Percentiles rank a stretch among this genome's conserved stretches.
Conservation (phyloP, 1,140 invertebrate genomes). For the Yoshiicerus persimilis region DNA sequence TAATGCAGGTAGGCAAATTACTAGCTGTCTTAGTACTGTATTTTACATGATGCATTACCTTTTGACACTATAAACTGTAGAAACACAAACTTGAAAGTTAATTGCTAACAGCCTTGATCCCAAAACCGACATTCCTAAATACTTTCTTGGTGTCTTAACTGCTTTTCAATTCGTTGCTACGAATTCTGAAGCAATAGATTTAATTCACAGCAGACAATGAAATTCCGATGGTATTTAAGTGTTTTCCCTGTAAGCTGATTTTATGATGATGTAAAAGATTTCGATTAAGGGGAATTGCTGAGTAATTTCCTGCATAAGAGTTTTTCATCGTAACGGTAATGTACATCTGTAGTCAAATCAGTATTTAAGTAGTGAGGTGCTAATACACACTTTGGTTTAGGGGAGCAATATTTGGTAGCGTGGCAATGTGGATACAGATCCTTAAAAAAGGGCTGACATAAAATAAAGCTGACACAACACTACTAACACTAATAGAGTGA, state of each 20-base stretch:
- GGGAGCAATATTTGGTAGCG: background rate
- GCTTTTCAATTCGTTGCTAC: too few species aligned
- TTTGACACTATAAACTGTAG: too few species aligned
- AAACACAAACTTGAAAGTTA: too few species aligned
- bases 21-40: too few species aligned
- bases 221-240: background rate
- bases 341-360: background rate
- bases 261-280: background rate
- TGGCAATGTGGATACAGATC: background rate
- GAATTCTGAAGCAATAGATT: too few species aligned
- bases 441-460: background rate
- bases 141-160: too few species aligned
- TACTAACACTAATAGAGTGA: background rate
- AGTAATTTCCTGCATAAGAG: background rate
- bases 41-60: too few species aligned
- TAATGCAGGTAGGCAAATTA: too few species aligned
- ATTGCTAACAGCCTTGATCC: too few species aligned
- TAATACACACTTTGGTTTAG: background rate
- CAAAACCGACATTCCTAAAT: too few species aligned
- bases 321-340: background rate
- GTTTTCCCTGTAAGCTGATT: background rate
- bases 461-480: background rate
- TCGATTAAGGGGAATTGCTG: background rate
- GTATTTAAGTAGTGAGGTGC: background rate
- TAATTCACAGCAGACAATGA: too few species aligned